These are phyloP conservation scores for Teinopalpus imperialis DNA, from an alignment of 2,888 invertebrate species.

Conservation along the genomic window DNA sequence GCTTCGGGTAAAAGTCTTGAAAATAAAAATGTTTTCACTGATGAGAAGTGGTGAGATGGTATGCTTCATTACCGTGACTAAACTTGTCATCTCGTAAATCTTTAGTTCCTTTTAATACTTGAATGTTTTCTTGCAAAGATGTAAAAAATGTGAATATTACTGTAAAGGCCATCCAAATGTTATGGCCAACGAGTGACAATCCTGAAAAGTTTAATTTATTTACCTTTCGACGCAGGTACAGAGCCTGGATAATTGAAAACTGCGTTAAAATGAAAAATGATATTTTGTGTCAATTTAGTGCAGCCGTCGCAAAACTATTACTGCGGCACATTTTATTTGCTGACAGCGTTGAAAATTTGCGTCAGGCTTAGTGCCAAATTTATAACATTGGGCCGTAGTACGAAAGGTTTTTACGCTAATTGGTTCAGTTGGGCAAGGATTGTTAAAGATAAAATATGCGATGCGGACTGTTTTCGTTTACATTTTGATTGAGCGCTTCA, in stretches of 20 bases:
- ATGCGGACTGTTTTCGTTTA: slow-evolving; percentile 75
- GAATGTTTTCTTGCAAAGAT: slow-evolving; percentile 12
- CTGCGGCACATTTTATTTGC: slow-evolving; percentile 73
- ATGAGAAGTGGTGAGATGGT: too few relatives aligned
- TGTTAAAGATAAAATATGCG: slow-evolving; percentile 81
- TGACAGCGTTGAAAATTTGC: slow-evolving; percentile 76
- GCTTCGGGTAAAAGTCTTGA: too few relatives aligned
- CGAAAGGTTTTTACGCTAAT: slow-evolving; percentile 77
- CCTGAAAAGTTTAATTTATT: slow-evolving; percentile 24
- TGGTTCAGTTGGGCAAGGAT: slow-evolving; percentile 75
- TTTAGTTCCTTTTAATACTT: too few relatives aligned
- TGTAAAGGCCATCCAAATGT: slow-evolving; percentile 19
- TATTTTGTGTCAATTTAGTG: slow-evolving; percentile 66
- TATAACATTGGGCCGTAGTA: slow-evolving; percentile 72
- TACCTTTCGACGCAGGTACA: slow-evolving; percentile 22
- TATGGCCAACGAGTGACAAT: slow-evolving; percentile 14
- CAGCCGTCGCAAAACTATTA: slow-evolving; percentile 68
- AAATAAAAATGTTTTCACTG: too few relatives aligned
- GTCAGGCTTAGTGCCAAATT: slow-evolving; percentile 81
- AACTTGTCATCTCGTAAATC: too few relatives aligned
- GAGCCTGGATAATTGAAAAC: slow-evolving; percentile 47
- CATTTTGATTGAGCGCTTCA: slow-evolving; percentile 76
- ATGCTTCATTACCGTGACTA: too few relatives aligned
- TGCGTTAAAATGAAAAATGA: slow-evolving; percentile 50
- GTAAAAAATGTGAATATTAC: slow-evolving; percentile 19